Conservation (phyloP, 2,797 vertebrate species). For the Discoglossus pictus region DNA sequence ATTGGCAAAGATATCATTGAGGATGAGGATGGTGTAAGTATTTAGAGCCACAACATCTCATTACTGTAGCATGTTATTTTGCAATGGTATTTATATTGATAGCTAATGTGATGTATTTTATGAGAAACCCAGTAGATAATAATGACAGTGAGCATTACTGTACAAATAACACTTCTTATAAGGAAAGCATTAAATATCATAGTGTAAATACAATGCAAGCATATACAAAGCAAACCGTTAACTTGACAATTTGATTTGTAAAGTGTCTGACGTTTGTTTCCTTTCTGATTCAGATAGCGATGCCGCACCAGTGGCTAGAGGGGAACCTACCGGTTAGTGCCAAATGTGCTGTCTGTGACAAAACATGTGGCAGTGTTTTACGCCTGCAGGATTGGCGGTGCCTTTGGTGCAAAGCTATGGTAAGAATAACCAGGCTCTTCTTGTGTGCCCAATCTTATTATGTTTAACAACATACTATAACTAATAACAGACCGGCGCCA, state of each 20-base stretch:
- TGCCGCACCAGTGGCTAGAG: slow-evolving; percentile 98
- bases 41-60: neutral
- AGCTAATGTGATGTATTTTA: too few relatives aligned
- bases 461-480: too few relatives aligned
- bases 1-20: slow-evolving; percentile 96
- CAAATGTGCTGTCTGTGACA: slow-evolving; percentile 96
- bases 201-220: too few relatives aligned
- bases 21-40: slow-evolving; percentile 92
- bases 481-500: too few relatives aligned
- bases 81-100: too few relatives aligned
- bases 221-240: too few relatives aligned
- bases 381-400: slow-evolving; percentile 97
- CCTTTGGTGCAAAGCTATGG: slow-evolving; percentile 98
- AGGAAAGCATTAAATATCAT: too few relatives aligned
- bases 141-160: too few relatives aligned
- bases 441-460: slow-evolving; percentile 12
- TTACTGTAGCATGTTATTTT: too few relatives aligned
- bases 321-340: slow-evolving; percentile 97
- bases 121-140: too few relatives aligned
- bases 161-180: too few relatives aligned
- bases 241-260: too few relatives aligned
- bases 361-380: slow-evolving; percentile 95
- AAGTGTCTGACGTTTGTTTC: neutral
- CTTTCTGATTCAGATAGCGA: slow-evolving; percentile 78
- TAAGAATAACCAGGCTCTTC: slow-evolving; percentile 58